These are phyloP conservation scores for Toxostoma redivivum DNA, from an alignment of 2,113 vertebrate species.

Conservation along the genomic window DNA sequence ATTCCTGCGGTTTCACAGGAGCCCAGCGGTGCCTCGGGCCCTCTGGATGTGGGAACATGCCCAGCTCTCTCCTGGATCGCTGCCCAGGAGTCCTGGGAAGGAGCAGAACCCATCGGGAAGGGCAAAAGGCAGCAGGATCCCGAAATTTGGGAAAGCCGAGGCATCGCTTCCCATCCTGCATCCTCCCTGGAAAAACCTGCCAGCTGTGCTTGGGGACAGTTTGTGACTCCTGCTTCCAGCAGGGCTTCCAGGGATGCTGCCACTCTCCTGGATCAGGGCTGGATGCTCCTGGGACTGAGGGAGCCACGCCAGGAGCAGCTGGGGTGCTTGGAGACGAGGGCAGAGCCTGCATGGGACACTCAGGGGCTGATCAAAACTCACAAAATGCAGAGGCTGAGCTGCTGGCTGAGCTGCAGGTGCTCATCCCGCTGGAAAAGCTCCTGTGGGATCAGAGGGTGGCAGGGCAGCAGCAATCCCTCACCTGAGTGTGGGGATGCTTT, in stretches of 20 bases:
- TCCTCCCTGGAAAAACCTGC: not conserved
- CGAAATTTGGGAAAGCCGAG: rapidly evolving
- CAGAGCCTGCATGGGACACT: too few relatives aligned
- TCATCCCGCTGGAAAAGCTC: too few relatives aligned
- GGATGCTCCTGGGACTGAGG: not conserved
- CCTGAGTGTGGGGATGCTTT: not conserved
- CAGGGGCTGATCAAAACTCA: too few relatives aligned
- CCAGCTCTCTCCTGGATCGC: not conserved
- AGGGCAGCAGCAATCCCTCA: too few relatives aligned
- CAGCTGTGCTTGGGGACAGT: not conserved
- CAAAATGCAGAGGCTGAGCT: too few relatives aligned
- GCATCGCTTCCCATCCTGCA: rapidly evolving
- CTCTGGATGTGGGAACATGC: not conserved
- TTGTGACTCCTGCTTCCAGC: not conserved
- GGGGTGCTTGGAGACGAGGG: not conserved
- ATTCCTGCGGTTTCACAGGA: not conserved
- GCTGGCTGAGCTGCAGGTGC: too few relatives aligned
- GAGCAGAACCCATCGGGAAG: not conserved
- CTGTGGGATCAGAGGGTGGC: too few relatives aligned
- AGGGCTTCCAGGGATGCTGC: not conserved
- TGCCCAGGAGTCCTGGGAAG: not conserved
- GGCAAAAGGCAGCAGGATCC: rapidly evolving
- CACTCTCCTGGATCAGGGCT: not conserved
- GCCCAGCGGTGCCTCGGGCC: not conserved
- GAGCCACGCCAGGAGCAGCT: rapidly evolving